Base-by-base conservation (phyloP, 2,888 invertebrate species). In the Coenonympha glycerion region DNA sequence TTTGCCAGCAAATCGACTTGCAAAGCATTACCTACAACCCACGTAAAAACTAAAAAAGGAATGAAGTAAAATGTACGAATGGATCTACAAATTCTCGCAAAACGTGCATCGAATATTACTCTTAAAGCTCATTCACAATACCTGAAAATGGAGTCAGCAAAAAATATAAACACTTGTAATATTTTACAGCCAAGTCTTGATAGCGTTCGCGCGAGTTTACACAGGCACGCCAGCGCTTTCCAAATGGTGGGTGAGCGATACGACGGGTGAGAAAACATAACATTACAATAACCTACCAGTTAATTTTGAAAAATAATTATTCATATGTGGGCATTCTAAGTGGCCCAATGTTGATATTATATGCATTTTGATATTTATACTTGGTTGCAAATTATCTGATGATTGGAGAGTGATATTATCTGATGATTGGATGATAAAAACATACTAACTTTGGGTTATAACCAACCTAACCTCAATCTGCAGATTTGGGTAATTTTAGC, bases 101-200 rank as follows among this genome's bases (percentile, higher is more conserved):
- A 46, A 28, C 26, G 28, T 46, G 46, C 18, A 37, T 21, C 28
- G 19, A 19, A 46, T 28, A 24, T 19, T 18, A 18, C 18, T 18
- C 11, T 28, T 6, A 37, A n/a, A 37, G 18, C 18, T 11, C 9
- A 46, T 36, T 11, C n/a, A 18, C 19, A 11, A n/a, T 21, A 36
- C 31, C 26, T 26, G 26, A 26, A 18, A 21, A 19, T 4, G 21
- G n/a, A 36, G 11, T 36, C 19, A 2, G 21, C 8, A 19, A 36
- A 4, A 36, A 36, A 36, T n/a, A 19, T 19, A 19, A 5, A 8
- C 31, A 11, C 31, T 19, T 19, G 6, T 8, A 11, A 19, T 21
- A 26, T 11, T 21, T 36, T 36, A 19, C 36, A 21, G 8, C 21
- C 19, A 5, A 2, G n/a, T n/a, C 26, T 26, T 26, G 26, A 26